Evolutionary conservation across 1,140 invertebrate species (phyloP).

Genomic region (Bombus difficillimus): DNA sequence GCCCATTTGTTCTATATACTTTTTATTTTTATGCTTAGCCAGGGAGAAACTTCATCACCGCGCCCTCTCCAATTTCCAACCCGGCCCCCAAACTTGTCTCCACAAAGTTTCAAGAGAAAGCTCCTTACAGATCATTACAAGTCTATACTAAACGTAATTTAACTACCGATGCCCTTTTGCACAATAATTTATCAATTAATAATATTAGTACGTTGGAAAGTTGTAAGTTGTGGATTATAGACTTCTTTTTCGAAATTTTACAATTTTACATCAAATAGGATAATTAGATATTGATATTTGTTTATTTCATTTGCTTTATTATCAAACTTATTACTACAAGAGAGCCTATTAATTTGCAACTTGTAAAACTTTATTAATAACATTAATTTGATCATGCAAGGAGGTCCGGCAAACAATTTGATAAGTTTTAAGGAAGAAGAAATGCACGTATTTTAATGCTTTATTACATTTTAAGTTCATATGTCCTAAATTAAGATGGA

Average conservation of each 20-base stretch:
- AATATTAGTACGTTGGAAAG: too few species aligned
- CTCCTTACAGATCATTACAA: background rate
- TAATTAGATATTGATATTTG: too few species aligned
- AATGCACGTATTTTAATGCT: background rate
- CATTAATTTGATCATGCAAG: background rate
- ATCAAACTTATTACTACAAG: background rate
- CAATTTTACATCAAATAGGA: too few species aligned
- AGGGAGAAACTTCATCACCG: constrained; percentile 1
- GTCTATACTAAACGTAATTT: background rate
- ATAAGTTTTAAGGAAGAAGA: background rate
- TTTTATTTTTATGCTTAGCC: constrained; percentile 65
- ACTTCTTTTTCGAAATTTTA: too few species aligned
- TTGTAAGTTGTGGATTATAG: too few species aligned
- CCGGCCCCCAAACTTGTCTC: too few species aligned
- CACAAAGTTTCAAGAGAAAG: background rate
- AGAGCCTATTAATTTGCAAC: too few species aligned
- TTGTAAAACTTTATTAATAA: background rate
- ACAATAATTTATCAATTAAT: background rate
- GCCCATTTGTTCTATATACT: constrained; percentile 65
- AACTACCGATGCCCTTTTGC: background rate
- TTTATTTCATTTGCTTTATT: background rate
- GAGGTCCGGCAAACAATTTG: background rate
- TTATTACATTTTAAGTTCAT: background rate
- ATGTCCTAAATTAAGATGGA: background rate
- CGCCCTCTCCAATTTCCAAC: background rate